phyloP scores from a whole-genome alignment of 30 jellyfish, hydroid and myxozoan species.

The Rhopilema esculentum region DNA sequence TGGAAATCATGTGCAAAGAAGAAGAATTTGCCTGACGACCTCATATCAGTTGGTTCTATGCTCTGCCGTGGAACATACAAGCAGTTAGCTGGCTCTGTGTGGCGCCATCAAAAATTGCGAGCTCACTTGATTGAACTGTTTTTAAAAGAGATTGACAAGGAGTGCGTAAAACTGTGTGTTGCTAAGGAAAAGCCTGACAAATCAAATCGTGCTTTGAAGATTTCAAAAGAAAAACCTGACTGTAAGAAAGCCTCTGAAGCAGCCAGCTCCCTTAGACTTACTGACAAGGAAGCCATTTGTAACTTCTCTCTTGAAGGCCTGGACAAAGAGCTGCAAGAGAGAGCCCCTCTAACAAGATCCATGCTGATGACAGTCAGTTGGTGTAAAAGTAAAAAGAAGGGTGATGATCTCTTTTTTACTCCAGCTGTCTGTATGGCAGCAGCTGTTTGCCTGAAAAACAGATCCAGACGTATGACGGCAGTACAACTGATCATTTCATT shows the following conservation, averaged over 20 bases:
- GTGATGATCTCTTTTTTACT: conserved; percentile 22
- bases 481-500: conserved; percentile 26
- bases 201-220: conserved; percentile 44
- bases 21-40: conserved; percentile 22
- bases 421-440: conserved; percentile 60
- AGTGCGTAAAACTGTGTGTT: conserved; percentile 47
- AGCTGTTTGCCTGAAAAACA: conserved; percentile 52
- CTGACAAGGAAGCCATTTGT: conserved; percentile 40
- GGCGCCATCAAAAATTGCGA: conserved; percentile 32
- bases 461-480: conserved; percentile 57
- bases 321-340: conserved; percentile 25
- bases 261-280: conserved; percentile 44
- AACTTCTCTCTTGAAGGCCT: conserved; percentile 33
- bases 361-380: conserved; percentile 24
- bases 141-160: conserved; percentile 37
- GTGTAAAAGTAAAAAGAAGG: conserved; percentile 23
- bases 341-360: conserved; percentile 42
- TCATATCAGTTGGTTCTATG: conserved; percentile 24
- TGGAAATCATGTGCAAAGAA: conserved; percentile 7
- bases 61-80: conserved; percentile 37
- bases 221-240: conserved; percentile 19
- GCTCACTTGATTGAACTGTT: conserved; percentile 4
- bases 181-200: conserved; percentile 11
- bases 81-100: conserved; percentile 56
- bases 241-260: conserved; percentile 16